phyloP scores from a whole-genome alignment of 2,797 vertebrate species.

The Xiphorhynchus erythropygius region DNA sequence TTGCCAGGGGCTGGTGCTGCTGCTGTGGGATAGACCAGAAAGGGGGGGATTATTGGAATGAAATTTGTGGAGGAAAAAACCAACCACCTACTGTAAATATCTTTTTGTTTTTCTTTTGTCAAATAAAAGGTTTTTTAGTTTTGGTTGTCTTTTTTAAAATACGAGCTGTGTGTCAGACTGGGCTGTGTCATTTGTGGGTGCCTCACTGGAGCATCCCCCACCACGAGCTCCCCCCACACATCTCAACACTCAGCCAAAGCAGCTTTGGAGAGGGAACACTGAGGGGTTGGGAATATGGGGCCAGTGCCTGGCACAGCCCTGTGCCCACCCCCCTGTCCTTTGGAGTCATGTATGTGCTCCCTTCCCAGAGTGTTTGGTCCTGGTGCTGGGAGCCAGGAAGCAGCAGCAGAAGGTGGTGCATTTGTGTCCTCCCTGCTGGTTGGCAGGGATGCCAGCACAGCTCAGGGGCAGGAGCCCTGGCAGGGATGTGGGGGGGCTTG shows the following conservation, averaged over 20 bases:
- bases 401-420: background rate
- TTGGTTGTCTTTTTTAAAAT: background rate
- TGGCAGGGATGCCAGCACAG: background rate
- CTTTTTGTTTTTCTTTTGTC: constrained; percentile 67
- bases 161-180: background rate
- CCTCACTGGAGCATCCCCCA: background rate
- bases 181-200: no score
- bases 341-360: rapidly evolving
- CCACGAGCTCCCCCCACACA: no score
- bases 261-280: background rate
- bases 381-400: background rate
- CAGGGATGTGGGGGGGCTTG: background rate
- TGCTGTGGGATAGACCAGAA: background rate
- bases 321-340: rapidly evolving
- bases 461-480: background rate
- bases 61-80: constrained; percentile 57
- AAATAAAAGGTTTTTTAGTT: constrained; percentile 72
- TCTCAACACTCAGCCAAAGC: background rate
- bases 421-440: background rate
- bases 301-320: background rate
- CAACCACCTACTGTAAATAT: constrained; percentile 80
- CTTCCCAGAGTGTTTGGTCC: background rate
- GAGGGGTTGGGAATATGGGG: background rate
- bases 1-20: background rate
- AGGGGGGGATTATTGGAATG: background rate